Conservation (phyloP, 1,140 invertebrate species). For the Ceratina japonica region DNA sequence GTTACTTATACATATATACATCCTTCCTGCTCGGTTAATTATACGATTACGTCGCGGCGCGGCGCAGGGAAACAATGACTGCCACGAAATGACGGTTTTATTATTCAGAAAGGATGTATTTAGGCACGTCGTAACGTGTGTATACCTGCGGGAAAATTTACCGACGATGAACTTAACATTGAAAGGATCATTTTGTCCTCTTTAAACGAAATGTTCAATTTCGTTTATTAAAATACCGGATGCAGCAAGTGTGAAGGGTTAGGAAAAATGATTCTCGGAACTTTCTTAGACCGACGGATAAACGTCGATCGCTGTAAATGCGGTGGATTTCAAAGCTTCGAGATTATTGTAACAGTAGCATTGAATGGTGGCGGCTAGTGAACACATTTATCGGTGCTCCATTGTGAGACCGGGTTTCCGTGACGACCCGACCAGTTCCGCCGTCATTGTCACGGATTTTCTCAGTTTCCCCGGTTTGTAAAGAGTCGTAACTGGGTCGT, state of each 20-base stretch:
- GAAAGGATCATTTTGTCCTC: too few species aligned
- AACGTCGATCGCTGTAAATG: too few species aligned
- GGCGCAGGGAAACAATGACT: conserved; percentile 51
- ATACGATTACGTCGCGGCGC: conserved; percentile 43
- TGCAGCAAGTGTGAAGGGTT: too few species aligned
- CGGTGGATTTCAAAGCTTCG: conserved; percentile 6
- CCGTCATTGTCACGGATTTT: conserved; percentile 71
- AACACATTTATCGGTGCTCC: neutral
- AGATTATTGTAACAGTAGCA: conserved; percentile 38
- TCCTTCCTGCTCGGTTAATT: conserved; percentile 58
- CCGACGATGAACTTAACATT: neutral
- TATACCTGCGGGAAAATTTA: neutral
- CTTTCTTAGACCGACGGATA: too few species aligned
- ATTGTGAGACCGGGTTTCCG: conserved; percentile 66
- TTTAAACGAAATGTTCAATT: too few species aligned
- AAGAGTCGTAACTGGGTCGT: conserved; percentile 39
- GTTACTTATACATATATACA: conserved; percentile 39
- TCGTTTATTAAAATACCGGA: too few species aligned
- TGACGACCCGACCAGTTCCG: conserved; percentile 63
- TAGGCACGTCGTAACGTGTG: neutral
- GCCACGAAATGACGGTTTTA: conserved; percentile 41
- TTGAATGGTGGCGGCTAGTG: conserved; percentile 22
- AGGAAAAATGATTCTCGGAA: too few species aligned
- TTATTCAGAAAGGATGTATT: conserved; percentile 24
- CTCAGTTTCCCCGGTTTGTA: conserved; percentile 62